phyloP scores from a whole-genome alignment of 2,888 invertebrate species.

The Criorhina ranunculi region DNA sequence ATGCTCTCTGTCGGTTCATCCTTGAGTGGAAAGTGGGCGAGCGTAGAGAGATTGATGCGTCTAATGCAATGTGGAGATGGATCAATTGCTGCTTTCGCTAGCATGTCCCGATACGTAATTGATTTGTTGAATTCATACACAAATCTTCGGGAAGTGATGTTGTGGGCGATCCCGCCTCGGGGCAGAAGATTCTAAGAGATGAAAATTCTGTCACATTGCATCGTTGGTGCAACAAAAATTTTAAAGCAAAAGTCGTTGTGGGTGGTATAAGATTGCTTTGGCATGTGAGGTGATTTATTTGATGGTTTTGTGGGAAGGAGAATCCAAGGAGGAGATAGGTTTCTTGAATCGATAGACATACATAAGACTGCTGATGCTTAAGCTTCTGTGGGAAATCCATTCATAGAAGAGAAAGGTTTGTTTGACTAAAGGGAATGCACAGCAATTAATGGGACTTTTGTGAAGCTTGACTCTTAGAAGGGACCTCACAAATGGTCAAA shows the following conservation, averaged over 20 bases:
- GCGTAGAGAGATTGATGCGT: conserved; percentile 60
- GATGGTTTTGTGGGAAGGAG: not conserved
- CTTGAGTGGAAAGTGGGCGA: conserved; percentile 19
- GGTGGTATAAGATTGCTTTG: not conserved
- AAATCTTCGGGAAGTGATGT: conserved; percentile 16
- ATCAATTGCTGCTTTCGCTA: conserved; percentile 64
- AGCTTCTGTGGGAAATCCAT: too few species aligned
- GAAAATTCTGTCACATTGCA: conserved; percentile 40
- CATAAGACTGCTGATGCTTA: too few species aligned
- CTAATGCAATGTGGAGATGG: conserved; percentile 65
- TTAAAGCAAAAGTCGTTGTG: not conserved
- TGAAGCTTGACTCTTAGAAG: too few species aligned
- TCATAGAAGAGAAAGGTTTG: too few species aligned
- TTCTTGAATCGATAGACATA: not conserved
- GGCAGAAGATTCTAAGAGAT: not conserved
- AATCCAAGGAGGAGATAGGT: not conserved
- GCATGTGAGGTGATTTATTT: conserved; percentile 17
- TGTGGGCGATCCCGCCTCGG: not conserved
- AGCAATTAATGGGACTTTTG: too few species aligned
- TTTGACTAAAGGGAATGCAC: too few species aligned
- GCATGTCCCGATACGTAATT: conserved; percentile 67
- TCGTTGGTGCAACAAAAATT: conserved; percentile 1
- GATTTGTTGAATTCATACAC: conserved; percentile 59
- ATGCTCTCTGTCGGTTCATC: conserved; percentile 41
- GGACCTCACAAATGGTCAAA: too few species aligned